These are phyloP conservation scores for Serrognathus titanus DNA, from an alignment of 2,888 invertebrate species.

Conservation along the genomic window DNA sequence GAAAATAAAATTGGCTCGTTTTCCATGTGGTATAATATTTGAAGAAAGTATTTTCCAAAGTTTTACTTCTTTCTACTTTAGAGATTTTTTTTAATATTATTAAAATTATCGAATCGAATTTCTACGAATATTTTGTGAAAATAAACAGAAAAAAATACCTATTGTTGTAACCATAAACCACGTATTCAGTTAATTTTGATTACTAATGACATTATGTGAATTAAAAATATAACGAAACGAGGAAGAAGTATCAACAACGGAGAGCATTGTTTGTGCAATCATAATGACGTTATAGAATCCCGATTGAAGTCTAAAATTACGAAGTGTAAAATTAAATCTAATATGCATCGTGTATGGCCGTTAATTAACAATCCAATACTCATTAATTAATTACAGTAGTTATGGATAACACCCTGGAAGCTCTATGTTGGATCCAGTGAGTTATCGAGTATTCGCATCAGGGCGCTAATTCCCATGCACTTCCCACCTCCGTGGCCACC, in stretches of 20 bases:
- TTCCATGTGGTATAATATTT: no score
- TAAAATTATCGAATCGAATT: no score
- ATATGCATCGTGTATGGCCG: constrained; percentile 2
- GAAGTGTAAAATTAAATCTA: constrained; percentile 4
- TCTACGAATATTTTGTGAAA: no score
- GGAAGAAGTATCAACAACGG: not conserved
- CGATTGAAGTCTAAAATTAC: not conserved
- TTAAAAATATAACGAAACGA: not conserved
- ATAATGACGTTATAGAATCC: not conserved
- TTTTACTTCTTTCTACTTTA: no score
- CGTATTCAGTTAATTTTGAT: no score
- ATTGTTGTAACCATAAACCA: no score
- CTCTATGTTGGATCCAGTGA: constrained; percentile 5
- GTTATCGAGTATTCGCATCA: constrained; percentile 26
- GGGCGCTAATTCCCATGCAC: constrained; percentile 30
- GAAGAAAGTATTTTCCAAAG: no score
- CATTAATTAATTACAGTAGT: constrained; percentile 22
- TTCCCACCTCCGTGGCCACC: constrained; percentile 18
- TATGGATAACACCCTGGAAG: constrained; percentile 18
- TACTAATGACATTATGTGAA: no score
- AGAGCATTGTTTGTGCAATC: not conserved
- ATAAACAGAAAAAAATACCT: no score
- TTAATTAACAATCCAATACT: constrained; percentile 22
- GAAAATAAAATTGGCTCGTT: no score
- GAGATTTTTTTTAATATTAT: no score